Evolutionary conservation across 2,797 vertebrate species (phyloP).

Genomic region (Dallia pectoralis): DNA sequence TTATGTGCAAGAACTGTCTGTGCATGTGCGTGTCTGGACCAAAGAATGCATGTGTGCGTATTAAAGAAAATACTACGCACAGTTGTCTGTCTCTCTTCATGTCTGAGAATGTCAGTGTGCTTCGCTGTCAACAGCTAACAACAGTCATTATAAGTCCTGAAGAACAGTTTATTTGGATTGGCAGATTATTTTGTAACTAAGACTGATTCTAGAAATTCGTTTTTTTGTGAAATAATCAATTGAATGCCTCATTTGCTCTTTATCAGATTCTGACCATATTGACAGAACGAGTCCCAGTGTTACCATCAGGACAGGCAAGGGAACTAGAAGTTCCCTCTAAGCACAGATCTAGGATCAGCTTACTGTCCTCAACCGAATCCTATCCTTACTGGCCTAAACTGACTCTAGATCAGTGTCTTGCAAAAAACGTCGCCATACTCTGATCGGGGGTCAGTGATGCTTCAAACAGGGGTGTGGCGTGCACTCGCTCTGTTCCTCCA

Average conservation of each 20-base stretch:
- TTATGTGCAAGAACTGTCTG: conserved; percentile 3
- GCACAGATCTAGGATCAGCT: neutral
- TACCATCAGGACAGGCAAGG: conserved; percentile 10
- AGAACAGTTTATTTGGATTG: neutral
- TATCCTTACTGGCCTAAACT: neutral
- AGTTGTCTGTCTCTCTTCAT: conserved; percentile 14
- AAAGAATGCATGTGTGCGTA: conserved; percentile 2
- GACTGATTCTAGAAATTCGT: conserved; percentile 9
- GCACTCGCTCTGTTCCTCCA: conserved; percentile 79
- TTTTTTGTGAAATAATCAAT: conserved; percentile 22
- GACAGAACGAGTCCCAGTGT: conserved; percentile 57
- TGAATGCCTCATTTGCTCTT: conserved; percentile 23
- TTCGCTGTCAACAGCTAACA: conserved; percentile 16
- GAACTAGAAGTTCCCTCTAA: neutral
- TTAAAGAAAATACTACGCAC: conserved; percentile 10
- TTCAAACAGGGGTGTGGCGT: conserved; percentile 70
- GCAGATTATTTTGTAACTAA: neutral
- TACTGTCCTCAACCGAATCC: neutral
- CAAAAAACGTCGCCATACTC: neutral
- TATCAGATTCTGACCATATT: conserved; percentile 52
- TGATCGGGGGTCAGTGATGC: conserved; percentile 55
- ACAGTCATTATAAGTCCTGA: neutral
- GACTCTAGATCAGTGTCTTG: neutral
- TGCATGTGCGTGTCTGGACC: conserved; percentile 5
- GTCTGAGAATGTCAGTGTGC: conserved; percentile 3